Evolutionary conservation across 2,888 invertebrate species (phyloP).

Genomic region (Tiliacea citrago): DNA sequence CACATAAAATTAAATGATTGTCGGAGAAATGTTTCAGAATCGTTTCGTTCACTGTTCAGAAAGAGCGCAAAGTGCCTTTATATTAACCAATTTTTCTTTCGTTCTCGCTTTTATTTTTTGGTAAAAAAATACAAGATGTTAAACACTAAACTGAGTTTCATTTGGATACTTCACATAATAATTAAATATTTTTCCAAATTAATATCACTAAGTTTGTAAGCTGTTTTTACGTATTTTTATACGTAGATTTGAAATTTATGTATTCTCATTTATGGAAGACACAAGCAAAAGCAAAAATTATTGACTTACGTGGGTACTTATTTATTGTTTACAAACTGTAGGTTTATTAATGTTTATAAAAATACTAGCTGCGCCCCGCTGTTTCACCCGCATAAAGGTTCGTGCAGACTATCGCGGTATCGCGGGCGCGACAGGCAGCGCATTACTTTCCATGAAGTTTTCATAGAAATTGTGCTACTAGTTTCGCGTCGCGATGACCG

Average conservation of each 20-base stretch:
- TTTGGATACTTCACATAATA: no score
- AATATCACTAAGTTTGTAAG: neutral
- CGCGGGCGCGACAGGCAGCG: no score
- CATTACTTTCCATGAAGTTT: no score
- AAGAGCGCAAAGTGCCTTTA: neutral
- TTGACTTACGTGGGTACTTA: neutral
- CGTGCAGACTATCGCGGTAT: no score
- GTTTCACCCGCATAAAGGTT: no score
- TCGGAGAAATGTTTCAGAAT: no score
- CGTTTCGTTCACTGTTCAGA: no score
- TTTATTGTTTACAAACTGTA: conserved; percentile 17
- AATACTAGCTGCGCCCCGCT: neutral
- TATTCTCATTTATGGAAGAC: neutral
- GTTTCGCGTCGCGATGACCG: no score
- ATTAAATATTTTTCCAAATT: neutral
- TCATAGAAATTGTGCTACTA: no score
- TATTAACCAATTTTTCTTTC: neutral
- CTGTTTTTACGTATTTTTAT: neutral
- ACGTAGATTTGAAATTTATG: neutral
- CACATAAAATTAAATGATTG: no score
- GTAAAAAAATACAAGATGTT: neutral
- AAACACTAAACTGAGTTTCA: neutral
- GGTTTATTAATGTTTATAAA: neutral
- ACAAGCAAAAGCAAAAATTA: neutral
- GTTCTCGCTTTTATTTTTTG: neutral